These are phyloP conservation scores for Carduelis carduelis DNA, from an alignment of 2,797 vertebrate genomes.

Conservation along the genomic window DNA sequence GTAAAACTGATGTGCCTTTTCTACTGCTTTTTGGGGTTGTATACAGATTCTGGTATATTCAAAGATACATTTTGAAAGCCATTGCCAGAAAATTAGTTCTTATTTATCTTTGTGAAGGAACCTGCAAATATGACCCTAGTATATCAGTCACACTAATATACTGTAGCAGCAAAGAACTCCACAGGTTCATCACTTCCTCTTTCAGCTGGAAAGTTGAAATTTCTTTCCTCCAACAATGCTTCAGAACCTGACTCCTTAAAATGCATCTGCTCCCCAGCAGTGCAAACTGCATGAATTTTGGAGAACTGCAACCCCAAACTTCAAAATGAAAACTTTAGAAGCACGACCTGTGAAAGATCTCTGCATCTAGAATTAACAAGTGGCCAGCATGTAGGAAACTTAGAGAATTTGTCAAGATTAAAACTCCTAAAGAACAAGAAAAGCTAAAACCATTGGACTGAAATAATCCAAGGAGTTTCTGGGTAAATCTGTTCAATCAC, in stretches of 20 bases:
- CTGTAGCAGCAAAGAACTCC: background rate
- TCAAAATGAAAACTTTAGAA: background rate
- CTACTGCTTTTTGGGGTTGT: background rate
- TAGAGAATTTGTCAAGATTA: background rate
- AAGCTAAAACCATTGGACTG: background rate
- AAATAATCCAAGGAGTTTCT: background rate
- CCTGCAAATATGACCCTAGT: background rate
- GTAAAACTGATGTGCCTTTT: background rate
- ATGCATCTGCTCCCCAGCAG: background rate
- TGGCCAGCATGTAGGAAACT: background rate
- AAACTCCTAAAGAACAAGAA: background rate
- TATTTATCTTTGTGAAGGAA: background rate
- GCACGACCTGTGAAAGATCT: background rate
- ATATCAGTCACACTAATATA: background rate
- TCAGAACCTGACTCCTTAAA: background rate
- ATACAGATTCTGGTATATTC: background rate
- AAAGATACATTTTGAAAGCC: background rate
- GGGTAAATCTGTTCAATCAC: background rate
- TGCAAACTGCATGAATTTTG: fast-evolving
- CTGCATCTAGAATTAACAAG: background rate
- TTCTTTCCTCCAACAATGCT: background rate
- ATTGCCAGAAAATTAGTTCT: background rate
- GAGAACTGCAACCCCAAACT: background rate
- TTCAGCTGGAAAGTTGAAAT: background rate
- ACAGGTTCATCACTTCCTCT: background rate